Evolutionary conservation across 2,888 invertebrate species (phyloP), one percentile per base, ranked within the genome.

Genomic region (Pseudoips prasinana): DNA sequence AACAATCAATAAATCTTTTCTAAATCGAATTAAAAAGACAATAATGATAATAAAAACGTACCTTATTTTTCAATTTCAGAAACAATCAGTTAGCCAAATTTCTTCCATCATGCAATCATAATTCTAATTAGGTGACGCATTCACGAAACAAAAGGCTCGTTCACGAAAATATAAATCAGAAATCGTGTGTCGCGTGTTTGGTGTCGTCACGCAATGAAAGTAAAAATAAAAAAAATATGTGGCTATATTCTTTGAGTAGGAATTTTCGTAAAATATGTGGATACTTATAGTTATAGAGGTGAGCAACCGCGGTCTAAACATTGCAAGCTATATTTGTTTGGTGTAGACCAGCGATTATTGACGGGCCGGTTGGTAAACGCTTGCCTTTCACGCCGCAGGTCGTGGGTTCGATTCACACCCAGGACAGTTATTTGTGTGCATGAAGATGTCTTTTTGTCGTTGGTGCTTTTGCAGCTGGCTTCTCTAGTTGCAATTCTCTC

Each of bases 131-230:
- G 60, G 60, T 54, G 56, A 53, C 56, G 55, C 51, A 39, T 55
- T 55, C 46, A 57, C 38, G 53, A 68, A 66, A 65, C 65, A 62
- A 64, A 62, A 68, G 62, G 53, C 33, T 35, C 51, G 55, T 64
- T 58, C 47, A 60, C 56, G 46, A 60, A 64, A 64, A 71, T 69
- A 73, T 73, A 73, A 78, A 76, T 71, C 72, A 69, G 43, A 69
- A 73, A 70, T 65, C 58, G 52, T 61, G 58, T 47, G 66, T 81
- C 63, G 83, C 79, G 80, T 81, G 82, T 44, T 46, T 30, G 49
- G 35, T 58, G 54, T 53, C 42, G 73, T 71, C 82, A 83, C 81
- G 83, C 84, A 74, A 81, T 65, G 64, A 53, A 65, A 67, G 58
- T 70, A 59, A 64, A 67, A 70, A 63, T 31, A 19, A 28, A 20